Evolutionary conservation across 2,888 invertebrate genomes (phyloP).

Genomic region (Seladonia tumulorum): DNA sequence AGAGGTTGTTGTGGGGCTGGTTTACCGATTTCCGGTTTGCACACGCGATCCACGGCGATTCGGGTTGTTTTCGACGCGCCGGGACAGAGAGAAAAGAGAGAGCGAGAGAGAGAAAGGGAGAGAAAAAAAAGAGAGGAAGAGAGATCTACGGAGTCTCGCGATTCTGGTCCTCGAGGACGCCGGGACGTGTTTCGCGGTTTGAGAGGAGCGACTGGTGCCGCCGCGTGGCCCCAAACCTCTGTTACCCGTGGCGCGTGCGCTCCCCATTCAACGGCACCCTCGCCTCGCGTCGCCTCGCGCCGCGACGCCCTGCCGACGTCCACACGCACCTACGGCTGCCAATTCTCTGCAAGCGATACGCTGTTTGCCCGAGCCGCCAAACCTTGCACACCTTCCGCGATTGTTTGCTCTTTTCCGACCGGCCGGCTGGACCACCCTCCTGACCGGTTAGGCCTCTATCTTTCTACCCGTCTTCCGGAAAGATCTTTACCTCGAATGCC

Average conservation of each 20-base stretch:
- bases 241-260: conserved; percentile 75
- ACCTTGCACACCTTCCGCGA: neutral
- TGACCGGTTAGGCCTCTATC: neutral
- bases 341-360: neutral
- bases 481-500: neutral
- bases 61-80: neutral
- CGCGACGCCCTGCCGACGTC: conserved; percentile 7
- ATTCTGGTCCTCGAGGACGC: conserved; percentile 61
- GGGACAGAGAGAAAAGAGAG: neutral
- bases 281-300: conserved; percentile 49
- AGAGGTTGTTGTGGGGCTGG: neutral
- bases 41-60: conserved; percentile 9
- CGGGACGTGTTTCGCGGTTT: conserved; percentile 81
- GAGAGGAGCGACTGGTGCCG: conserved; percentile 79
- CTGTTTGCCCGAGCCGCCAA: neutral
- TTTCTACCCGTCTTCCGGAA: neutral
- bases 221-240: conserved; percentile 82
- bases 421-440: neutral
- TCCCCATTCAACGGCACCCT: conserved; percentile 61
- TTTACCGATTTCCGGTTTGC: conserved; percentile 5
- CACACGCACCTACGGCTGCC: neutral
- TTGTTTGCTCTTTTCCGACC: neutral
- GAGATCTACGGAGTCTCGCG: conserved; percentile 40
- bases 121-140: conserved; percentile 23
- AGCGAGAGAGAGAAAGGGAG: conserved; percentile 9